Conservation (phyloP, 2,888 invertebrate species). For the Morpho helenor region DNA sequence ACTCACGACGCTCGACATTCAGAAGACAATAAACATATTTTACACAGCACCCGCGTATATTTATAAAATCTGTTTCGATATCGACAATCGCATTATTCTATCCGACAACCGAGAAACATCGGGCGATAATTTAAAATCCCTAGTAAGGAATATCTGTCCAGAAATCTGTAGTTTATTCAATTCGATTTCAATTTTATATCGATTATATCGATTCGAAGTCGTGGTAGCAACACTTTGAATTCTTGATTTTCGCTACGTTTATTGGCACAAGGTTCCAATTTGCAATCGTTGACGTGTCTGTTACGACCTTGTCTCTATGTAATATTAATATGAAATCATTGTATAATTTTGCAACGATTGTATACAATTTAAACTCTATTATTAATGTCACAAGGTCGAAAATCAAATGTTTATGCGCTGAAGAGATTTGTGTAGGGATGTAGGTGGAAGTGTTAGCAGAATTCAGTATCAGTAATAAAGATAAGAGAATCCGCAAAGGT, state of each 20-base stretch:
- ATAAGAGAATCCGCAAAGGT: slow-evolving; percentile 35
- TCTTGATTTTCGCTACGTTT: slow-evolving; percentile 38
- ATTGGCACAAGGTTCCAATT: slow-evolving; percentile 52
- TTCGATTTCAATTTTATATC: slow-evolving; percentile 59
- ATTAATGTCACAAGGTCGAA: slow-evolving; percentile 9
- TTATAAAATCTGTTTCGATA: slow-evolving; percentile 10
- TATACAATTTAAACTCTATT: slow-evolving; percentile 21
- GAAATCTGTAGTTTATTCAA: slow-evolving; percentile 51
- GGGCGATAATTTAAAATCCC: slow-evolving; percentile 45
- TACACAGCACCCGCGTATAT: neutral
- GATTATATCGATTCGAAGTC: slow-evolving; percentile 52
- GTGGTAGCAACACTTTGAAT: slow-evolving; percentile 55
- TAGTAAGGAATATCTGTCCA: slow-evolving; percentile 39
- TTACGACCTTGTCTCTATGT: slow-evolving; percentile 42
- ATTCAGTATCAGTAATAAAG: slow-evolving; percentile 48
- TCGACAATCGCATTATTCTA: slow-evolving; percentile 25
- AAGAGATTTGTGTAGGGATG: slow-evolving; percentile 14
- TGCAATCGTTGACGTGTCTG: slow-evolving; percentile 40
- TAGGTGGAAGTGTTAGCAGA: slow-evolving; percentile 49
- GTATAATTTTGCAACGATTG: neutral
- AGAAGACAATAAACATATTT: slow-evolving; percentile 9
- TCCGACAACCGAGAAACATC: slow-evolving; percentile 17
- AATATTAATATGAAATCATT: neutral
- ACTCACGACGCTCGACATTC: neutral
- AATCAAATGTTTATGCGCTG: slow-evolving; percentile 16